Percentiles rank a stretch among this genome's conserved stretches.
Conservation (phyloP, 2,113 vertebrate species). For the Heptranchias perlo region DNA sequence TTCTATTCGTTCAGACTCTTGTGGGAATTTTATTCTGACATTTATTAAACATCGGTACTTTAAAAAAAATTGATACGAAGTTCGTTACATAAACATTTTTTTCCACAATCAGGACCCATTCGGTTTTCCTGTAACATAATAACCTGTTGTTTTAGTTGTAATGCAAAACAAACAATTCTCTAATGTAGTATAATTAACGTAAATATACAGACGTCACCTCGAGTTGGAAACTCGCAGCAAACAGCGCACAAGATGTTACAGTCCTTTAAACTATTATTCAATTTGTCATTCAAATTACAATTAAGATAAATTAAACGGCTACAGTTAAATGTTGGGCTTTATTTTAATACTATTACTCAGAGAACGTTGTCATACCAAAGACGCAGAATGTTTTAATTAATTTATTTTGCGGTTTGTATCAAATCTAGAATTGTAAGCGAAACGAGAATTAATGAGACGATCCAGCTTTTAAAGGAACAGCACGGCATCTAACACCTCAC, state of each 20-base stretch:
- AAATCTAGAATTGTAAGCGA: neutral
- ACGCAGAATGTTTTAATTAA: neutral
- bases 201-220: slow-evolving; percentile 52
- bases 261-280: slow-evolving; percentile 45
- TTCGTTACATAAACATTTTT: neutral
- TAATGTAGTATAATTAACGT: slow-evolving; percentile 45
- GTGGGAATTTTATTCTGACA: neutral
- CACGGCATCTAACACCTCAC: neutral
- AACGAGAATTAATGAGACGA: too few relatives aligned
- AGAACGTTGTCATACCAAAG: neutral
- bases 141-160: slow-evolving; percentile 41
- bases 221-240: slow-evolving; percentile 42
- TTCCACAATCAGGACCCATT: neutral
- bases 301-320: neutral
- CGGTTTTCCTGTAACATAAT: slow-evolving; percentile 38
- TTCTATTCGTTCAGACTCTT: neutral
- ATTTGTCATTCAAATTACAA: slow-evolving; percentile 42
- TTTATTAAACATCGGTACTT: neutral
- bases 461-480: too few relatives aligned
- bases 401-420: neutral
- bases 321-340: neutral
- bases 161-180: slow-evolving; percentile 44
- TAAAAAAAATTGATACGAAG: neutral
- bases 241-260: slow-evolving; percentile 43
- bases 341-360: neutral